Percentiles rank a stretch among this genome's conserved stretches.
phyloP scores from a whole-genome alignment of 1,140 invertebrate species.

The Chymomyza costata region DNA sequence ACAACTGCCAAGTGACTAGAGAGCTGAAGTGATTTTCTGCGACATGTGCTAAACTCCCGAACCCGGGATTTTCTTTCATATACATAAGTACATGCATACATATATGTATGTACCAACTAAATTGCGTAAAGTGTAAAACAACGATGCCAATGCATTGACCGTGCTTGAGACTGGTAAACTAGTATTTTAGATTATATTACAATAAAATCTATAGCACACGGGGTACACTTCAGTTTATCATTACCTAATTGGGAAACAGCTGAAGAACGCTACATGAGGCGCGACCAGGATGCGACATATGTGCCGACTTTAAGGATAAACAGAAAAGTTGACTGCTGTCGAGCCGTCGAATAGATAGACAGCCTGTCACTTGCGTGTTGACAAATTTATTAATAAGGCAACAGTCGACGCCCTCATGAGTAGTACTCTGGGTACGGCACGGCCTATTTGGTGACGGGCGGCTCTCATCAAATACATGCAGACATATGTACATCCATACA shows the following conservation, averaged over 20 bases:
- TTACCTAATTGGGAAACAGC: conserved; percentile 49
- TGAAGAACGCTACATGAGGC: conserved; percentile 23
- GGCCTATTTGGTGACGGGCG: too few relatives aligned
- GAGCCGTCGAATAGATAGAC: conserved; percentile 37
- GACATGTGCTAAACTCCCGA: too few relatives aligned
- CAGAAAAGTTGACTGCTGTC: conserved; percentile 51
- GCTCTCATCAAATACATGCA: conserved; percentile 48
- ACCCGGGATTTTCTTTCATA: too few relatives aligned
- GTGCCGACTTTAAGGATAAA: conserved; percentile 54
- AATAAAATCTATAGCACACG: too few relatives aligned
- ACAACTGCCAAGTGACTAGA: background rate
- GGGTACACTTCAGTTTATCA: conserved; percentile 8
- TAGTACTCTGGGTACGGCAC: too few relatives aligned
- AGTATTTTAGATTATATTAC: too few relatives aligned
- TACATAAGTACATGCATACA: background rate
- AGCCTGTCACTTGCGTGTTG: conserved; percentile 73
- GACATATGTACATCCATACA: too few relatives aligned
- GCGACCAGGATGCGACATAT: conserved; percentile 60
- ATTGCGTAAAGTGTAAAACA: too few relatives aligned
- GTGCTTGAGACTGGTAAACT: too few relatives aligned
- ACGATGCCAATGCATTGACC: too few relatives aligned
- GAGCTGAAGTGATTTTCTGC: too few relatives aligned
- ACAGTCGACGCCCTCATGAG: conserved; percentile 37
- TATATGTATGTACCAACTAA: background rate
- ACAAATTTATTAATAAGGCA: conserved; percentile 75